Conservation (phyloP, 2,113 vertebrate genomes). For the Atherinomorus stipes region DNA sequence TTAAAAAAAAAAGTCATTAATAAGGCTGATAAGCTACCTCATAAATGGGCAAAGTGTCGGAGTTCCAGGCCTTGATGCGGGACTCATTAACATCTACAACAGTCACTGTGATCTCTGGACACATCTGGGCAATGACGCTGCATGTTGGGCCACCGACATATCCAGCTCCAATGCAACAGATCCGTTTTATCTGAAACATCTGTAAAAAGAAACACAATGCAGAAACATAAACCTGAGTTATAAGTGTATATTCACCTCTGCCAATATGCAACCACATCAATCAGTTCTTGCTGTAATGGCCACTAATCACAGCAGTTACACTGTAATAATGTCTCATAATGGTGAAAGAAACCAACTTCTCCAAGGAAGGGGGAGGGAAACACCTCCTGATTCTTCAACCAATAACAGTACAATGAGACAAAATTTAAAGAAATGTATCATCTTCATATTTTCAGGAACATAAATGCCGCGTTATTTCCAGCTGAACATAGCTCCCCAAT, state of each 20-base stretch:
- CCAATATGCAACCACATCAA: background rate
- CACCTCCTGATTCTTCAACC: no score
- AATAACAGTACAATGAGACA: no score
- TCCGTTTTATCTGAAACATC: slow-evolving; percentile 97
- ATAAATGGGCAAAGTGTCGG: slow-evolving; percentile 93
- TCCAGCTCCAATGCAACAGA: slow-evolving; percentile 97
- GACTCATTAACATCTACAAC: slow-evolving; percentile 93
- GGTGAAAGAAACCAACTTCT: background rate
- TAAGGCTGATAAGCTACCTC: slow-evolving; percentile 84
- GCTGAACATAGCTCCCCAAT: no score
- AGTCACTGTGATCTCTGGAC: slow-evolving; percentile 91
- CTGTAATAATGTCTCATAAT: background rate
- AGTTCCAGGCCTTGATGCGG: slow-evolving; percentile 98
- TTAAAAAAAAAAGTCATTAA: background rate
- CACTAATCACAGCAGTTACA: no score
- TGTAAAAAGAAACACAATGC: slow-evolving; percentile 24
- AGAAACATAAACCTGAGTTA: background rate
- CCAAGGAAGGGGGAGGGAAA: no score
- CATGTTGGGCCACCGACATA: slow-evolving; percentile 98
- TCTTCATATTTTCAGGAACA: no score
- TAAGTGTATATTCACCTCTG: no score
- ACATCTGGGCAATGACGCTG: slow-evolving; percentile 97
- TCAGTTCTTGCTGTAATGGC: background rate
- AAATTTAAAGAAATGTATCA: no score
- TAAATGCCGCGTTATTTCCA: no score